Percentiles rank a stretch among this genome's conserved stretches.
phyloP scores from a whole-genome alignment of 2,888 invertebrate genomes.

The Psylliodes chrysocephalus region DNA sequence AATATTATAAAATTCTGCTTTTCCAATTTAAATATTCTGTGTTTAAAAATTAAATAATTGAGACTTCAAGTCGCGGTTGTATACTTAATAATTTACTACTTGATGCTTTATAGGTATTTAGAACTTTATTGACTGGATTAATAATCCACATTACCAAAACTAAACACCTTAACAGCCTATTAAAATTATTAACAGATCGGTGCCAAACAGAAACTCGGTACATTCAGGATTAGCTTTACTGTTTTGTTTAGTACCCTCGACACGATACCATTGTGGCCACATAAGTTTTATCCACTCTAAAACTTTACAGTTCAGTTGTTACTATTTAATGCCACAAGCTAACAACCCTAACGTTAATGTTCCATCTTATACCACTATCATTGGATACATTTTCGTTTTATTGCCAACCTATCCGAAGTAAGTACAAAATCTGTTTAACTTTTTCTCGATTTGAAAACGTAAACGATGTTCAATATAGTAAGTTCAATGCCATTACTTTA shows the following conservation, averaged over 20 bases:
- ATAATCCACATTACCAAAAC: not conserved
- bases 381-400: slow-evolving; percentile 15
- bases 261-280: slow-evolving; percentile 3
- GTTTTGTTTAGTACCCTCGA: slow-evolving; percentile 29
- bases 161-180: not conserved
- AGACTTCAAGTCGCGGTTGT: too few relatives aligned
- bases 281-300: slow-evolving; percentile 10
- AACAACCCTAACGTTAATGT: slow-evolving; percentile 4
- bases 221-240: slow-evolving; percentile 26
- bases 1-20: too few relatives aligned
- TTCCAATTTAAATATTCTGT: too few relatives aligned
- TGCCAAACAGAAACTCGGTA: slow-evolving; percentile 4
- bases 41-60: too few relatives aligned
- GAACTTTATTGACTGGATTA: not conserved
- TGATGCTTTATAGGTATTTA: too few relatives aligned
- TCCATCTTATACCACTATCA: slow-evolving; percentile 10
- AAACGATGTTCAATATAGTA: slow-evolving; percentile 12
- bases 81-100: too few relatives aligned
- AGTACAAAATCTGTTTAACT: slow-evolving; percentile 14
- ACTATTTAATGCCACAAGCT: slow-evolving; percentile 15
- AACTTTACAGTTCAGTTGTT: slow-evolving; percentile 26
- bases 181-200: not conserved
- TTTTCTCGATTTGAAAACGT: slow-evolving; percentile 9
- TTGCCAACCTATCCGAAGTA: slow-evolving; percentile 11
- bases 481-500: slow-evolving; percentile 19